phyloP scores from a whole-genome alignment of 2,888 invertebrate genomes.

The Aphidius colemani region DNA sequence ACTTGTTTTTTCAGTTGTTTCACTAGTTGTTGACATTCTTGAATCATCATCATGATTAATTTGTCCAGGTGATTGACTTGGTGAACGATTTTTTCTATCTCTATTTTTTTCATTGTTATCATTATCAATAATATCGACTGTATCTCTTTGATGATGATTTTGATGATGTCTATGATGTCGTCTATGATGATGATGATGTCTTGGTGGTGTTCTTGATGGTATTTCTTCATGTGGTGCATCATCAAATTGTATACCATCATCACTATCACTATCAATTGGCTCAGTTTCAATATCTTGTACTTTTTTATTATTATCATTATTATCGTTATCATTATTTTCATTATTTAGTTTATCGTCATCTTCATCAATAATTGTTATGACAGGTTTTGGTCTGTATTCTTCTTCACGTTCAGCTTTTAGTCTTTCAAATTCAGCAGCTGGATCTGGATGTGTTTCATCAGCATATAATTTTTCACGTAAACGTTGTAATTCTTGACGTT shows the following conservation, averaged over 20 bases:
- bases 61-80: conserved; percentile 40
- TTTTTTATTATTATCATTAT: conserved; percentile 41
- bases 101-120: conserved; percentile 31
- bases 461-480: conserved; percentile 77
- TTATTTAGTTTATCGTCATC: conserved; percentile 49
- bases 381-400: conserved; percentile 80
- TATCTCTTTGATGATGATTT: conserved; percentile 55
- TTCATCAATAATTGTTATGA: conserved; percentile 66
- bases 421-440: conserved; percentile 71
- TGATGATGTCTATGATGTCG: conserved; percentile 57
- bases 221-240: conserved; percentile 51
- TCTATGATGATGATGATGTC: conserved; percentile 56
- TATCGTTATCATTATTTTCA: conserved; percentile 48
- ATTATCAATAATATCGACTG: conserved; percentile 44
- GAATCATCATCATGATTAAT: conserved; percentile 51
- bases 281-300: conserved; percentile 72
- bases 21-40: conserved; percentile 56
- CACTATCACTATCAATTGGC: conserved; percentile 74
- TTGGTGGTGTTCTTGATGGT: conserved; percentile 52
- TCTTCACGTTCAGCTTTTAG: conserved; percentile 77
- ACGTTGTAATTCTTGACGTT: conserved; percentile 64
- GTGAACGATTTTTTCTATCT: conserved; percentile 36
- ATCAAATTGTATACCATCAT: conserved; percentile 56
- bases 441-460: conserved; percentile 68
- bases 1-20: conserved; percentile 54